Conservation (phyloP, 2,797 vertebrate species). For the Aeoliscus strigatus region DNA sequence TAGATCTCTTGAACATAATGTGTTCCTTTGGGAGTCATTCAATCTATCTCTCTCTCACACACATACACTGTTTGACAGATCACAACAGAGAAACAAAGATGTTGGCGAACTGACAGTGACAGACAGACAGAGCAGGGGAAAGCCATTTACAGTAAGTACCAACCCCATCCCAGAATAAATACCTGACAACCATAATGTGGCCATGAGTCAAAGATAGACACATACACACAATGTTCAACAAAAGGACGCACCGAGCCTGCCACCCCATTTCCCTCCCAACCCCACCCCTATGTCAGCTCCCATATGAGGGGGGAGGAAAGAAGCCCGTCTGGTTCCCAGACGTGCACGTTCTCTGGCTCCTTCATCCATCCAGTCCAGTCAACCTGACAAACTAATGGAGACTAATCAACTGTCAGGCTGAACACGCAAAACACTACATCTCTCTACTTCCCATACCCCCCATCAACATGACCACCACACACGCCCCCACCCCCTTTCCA, state of each 20-base stretch:
- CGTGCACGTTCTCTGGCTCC: conserved; percentile 17
- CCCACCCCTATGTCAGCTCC: conserved; percentile 29
- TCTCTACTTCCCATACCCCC: conserved; percentile 39
- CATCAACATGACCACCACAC: no score
- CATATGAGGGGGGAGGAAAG: conserved; percentile 7
- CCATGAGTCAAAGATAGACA: conserved; percentile 25
- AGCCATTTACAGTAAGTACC: conserved; percentile 55
- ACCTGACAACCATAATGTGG: conserved; percentile 39
- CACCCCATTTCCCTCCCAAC: conserved; percentile 7
- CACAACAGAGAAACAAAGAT: conserved; percentile 9
- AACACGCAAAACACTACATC: conserved; percentile 48
- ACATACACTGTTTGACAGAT: conserved; percentile 1
- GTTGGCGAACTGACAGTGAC: conserved; percentile 37
- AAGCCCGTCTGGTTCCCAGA: conserved; percentile 18
- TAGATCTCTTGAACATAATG: no score
- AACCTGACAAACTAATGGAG: conserved; percentile 66
- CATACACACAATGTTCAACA: conserved; percentile 9
- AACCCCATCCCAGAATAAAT: conserved; percentile 24
- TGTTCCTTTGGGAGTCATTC: no score
- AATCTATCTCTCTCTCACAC: no score
- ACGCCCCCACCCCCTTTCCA: background rate
- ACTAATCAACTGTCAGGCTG: conserved; percentile 67
- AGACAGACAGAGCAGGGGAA: conserved; percentile 28
- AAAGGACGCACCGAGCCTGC: conserved; percentile 15
- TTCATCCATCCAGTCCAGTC: conserved; percentile 53